phyloP scores from a whole-genome alignment of 2,888 invertebrate genomes.

The Cabera pusaria region DNA sequence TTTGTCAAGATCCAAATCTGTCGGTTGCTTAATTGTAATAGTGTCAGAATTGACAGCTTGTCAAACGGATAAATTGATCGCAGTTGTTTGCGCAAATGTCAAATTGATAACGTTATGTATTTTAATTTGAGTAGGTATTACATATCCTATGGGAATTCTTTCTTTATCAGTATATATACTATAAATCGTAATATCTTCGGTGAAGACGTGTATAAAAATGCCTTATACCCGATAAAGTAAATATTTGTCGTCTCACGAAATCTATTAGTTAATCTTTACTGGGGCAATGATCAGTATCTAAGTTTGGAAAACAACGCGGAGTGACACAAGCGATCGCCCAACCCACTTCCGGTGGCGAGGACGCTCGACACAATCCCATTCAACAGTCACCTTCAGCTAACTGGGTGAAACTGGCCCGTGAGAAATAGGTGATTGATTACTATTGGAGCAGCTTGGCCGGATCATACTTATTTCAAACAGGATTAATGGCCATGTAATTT shows the following conservation, averaged over 20 bases:
- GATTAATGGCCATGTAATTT: constrained; percentile 14
- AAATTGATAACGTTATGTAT: constrained; percentile 73
- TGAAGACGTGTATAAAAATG: constrained; percentile 33
- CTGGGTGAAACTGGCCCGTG: constrained; percentile 67
- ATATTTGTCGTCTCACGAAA: constrained; percentile 28
- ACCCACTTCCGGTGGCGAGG: constrained; percentile 68
- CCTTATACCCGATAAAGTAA: constrained; percentile 33
- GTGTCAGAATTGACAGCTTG: constrained; percentile 76
- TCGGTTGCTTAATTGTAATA: constrained; percentile 81
- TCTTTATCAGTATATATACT: constrained; percentile 51
- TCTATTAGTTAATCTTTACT: constrained; percentile 37
- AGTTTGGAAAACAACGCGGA: constrained; percentile 61
- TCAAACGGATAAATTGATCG: constrained; percentile 78
- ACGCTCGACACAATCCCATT: constrained; percentile 62
- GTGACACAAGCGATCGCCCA: constrained; percentile 62
- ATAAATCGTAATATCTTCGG: constrained; percentile 28
- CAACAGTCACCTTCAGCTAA: constrained; percentile 66
- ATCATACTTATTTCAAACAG: constrained; percentile 31
- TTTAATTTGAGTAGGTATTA: constrained; percentile 65
- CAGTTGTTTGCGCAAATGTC: constrained; percentile 78
- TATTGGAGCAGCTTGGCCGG: constrained; percentile 37
- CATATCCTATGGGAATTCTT: constrained; percentile 56
- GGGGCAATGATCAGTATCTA: constrained; percentile 42
- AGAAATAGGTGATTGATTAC: constrained; percentile 62
- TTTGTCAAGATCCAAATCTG: constrained; percentile 63